Base-by-base conservation (phyloP, 2,888 invertebrate genomes). In the Agonopterix subpropinquella region DNA sequence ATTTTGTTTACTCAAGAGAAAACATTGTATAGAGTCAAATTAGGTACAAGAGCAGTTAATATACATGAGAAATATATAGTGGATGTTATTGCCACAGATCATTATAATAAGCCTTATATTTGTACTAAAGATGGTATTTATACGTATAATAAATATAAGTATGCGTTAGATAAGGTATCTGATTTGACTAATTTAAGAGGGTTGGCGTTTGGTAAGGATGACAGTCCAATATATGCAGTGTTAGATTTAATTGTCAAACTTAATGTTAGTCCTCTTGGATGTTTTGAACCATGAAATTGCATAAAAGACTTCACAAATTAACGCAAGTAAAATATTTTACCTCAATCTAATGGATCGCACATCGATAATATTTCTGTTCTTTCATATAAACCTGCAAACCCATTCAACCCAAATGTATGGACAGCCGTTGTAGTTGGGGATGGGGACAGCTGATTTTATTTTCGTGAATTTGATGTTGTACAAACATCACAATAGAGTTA, bases 71-170 rank as follows among this genome's bases (percentile, higher is more conserved):
- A 61, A 18, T 72, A 69, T 36, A 53, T 53, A 8, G 77, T 77
- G 0, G 62, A 70, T 47, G 61, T 65, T 1, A 57, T 86, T 2
- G 61, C 77, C 54, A 41, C 74, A 0, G 79, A 86, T 61, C 49
- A 61, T 11, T 63, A 70, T 57, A 68, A 53, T 8, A 80, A 70
- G 49, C 73, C 80, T 0, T 79, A 67, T 52, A 55, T 80, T 1
- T 66, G 73, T 47, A 69, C 82, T 0, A 70, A 61, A 1, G 71
- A 71, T 45, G 86, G 84, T 1, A 48, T 84, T 0, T 85, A 70
- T 45, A 64, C 70, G 0, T 87, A 85, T 44, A 85, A 87, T 62
- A 84, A 80, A 47, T 84, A 78, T 49, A 86, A 85, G 48, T 85
- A 70, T 50, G 78, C 71, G 0, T 65, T 83, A 45, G 85, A 85